Percentiles rank a stretch among this genome's conserved stretches.
Evolutionary conservation across 2,113 vertebrate genomes (phyloP).

Genomic region (Arvicanthis niloticus): DNA sequence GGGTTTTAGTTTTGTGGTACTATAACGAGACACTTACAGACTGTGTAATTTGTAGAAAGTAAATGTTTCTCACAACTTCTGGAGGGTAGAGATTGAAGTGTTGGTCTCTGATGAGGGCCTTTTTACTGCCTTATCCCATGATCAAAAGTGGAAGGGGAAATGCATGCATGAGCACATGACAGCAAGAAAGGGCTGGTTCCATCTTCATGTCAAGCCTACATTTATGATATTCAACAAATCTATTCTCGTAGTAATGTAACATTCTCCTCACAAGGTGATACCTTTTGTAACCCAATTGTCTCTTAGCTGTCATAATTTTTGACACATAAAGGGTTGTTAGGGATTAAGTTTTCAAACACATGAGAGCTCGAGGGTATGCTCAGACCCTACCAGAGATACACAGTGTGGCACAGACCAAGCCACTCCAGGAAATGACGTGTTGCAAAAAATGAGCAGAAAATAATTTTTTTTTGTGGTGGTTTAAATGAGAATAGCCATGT

Average conservation of each 20-base stretch:
- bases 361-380: background rate
- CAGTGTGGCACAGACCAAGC: background rate
- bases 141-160: background rate
- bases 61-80: background rate
- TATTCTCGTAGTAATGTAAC: no score
- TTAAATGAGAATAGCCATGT: background rate
- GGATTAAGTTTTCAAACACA: background rate
- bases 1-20: background rate
- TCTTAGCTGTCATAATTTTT: background rate
- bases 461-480: background rate
- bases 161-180: background rate
- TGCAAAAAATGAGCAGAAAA: slow-evolving; percentile 47
- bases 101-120: background rate
- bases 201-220: background rate
- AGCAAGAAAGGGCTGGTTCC: background rate
- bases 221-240: background rate
- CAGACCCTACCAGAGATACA: no score
- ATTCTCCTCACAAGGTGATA: background rate
- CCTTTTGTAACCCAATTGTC: no score
- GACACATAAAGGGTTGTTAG: background rate
- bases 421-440: background rate
- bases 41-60: background rate
- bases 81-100: background rate
- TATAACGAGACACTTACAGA: background rate
- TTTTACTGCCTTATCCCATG: background rate